These are phyloP conservation scores for Plebejus anna DNA, from an alignment of 2,888 invertebrate genomes.

Conservation along the genomic window DNA sequence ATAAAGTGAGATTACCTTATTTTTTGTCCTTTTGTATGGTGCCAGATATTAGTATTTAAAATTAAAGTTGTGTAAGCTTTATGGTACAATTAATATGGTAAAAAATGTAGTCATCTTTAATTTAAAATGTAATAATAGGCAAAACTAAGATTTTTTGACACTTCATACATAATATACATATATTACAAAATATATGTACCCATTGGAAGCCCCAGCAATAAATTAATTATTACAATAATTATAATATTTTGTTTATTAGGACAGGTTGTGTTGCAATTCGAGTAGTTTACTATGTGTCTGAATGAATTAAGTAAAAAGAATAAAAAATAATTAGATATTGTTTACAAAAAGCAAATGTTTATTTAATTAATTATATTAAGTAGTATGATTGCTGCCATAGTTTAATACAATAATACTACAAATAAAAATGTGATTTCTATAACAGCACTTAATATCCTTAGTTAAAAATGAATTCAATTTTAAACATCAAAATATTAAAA, in stretches of 20 bases:
- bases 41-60: conserved; percentile 14
- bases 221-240: not conserved
- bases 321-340: not conserved
- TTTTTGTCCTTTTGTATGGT: conserved; percentile 11
- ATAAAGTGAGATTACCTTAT: conserved; percentile 2
- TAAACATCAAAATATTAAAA: not conserved
- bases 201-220: not conserved
- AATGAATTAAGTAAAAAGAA: too few relatives aligned
- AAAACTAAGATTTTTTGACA: not conserved
- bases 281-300: too few relatives aligned
- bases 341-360: not conserved
- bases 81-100: conserved; percentile 5
- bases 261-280: too few relatives aligned
- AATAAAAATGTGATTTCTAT: not conserved
- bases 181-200: too few relatives aligned
- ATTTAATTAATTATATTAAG: not conserved
- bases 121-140: not conserved
- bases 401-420: not conserved
- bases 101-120: not conserved
- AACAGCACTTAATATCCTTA: not conserved
- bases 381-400: conserved; percentile 24
- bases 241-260: too few relatives aligned
- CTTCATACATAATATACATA: not conserved
- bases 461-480: not conserved
- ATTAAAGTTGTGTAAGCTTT: not conserved